phyloP scores from a whole-genome alignment of 2,797 vertebrate species.

The Sardinella longiceps region DNA sequence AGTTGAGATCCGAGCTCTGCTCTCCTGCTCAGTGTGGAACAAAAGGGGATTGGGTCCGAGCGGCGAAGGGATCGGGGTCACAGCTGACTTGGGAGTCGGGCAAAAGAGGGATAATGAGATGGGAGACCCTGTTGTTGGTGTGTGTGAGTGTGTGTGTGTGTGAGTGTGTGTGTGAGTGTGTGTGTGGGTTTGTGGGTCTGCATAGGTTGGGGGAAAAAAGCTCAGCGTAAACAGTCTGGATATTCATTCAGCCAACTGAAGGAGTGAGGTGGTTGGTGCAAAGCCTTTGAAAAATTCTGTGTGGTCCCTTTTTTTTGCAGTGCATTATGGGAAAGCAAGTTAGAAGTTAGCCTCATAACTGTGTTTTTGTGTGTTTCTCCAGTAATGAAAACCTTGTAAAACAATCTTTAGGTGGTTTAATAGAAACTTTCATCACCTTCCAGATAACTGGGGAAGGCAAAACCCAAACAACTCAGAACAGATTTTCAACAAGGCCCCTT shows the following conservation, averaged over 20 bases:
- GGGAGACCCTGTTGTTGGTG: slow-evolving; percentile 19
- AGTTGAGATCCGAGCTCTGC: slow-evolving; percentile 26
- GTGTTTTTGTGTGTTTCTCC: too few relatives aligned
- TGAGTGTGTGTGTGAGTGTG: background rate
- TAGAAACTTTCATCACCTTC: background rate
- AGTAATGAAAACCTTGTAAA: too few relatives aligned
- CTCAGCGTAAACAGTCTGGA: background rate
- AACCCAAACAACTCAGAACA: background rate
- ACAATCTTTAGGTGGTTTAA: background rate
- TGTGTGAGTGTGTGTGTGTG: background rate
- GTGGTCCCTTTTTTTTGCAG: too few relatives aligned
- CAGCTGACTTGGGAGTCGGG: slow-evolving; percentile 20
- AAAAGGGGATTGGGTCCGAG: slow-evolving; percentile 30
- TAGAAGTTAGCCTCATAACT: too few relatives aligned
- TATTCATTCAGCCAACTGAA: background rate
- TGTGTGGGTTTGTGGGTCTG: slow-evolving; percentile 4
- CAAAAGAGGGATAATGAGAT: slow-evolving; percentile 19
- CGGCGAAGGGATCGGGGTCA: slow-evolving; percentile 19
- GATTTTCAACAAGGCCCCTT: background rate
- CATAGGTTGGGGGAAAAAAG: background rate
- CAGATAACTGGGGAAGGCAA: background rate
- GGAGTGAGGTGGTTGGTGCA: background rate
- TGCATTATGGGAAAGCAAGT: too few relatives aligned
- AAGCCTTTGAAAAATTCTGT: background rate
- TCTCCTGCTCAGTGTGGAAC: slow-evolving; percentile 17